phyloP scores from a whole-genome alignment of 2,113 vertebrate species.

The Otis tarda region DNA sequence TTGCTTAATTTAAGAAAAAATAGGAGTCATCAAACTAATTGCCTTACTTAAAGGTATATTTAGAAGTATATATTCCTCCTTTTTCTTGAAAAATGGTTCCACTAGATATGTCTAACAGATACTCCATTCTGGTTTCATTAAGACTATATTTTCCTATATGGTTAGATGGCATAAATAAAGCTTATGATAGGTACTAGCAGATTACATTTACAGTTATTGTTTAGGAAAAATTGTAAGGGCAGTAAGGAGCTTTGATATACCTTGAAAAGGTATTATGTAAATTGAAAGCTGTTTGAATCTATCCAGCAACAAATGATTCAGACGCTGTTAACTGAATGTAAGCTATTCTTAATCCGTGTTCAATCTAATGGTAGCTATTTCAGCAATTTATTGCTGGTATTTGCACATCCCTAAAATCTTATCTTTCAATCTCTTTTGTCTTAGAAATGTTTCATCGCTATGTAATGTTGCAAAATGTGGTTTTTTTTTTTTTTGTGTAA shows the following conservation, averaged over 20 bases:
- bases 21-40: neutral
- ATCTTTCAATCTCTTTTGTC: neutral
- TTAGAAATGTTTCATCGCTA: neutral
- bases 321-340: neutral
- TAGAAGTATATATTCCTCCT: neutral
- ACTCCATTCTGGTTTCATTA: neutral
- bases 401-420: neutral
- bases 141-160: neutral
- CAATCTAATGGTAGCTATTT: neutral
- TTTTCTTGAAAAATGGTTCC: neutral
- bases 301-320: neutral
- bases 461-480: neutral
- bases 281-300: neutral
- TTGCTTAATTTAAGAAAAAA: neutral
- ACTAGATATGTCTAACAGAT: neutral
- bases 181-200: neutral
- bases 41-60: neutral
- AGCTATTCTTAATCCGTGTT: neutral
- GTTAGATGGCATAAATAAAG: neutral
- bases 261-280: neutral
- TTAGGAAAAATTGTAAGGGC: neutral
- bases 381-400: neutral
- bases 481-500: neutral
- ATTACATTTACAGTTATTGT: neutral
- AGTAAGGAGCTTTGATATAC: neutral